Base-by-base conservation (phyloP, 2,113 vertebrate genomes). In the Psittacus erithacus region DNA sequence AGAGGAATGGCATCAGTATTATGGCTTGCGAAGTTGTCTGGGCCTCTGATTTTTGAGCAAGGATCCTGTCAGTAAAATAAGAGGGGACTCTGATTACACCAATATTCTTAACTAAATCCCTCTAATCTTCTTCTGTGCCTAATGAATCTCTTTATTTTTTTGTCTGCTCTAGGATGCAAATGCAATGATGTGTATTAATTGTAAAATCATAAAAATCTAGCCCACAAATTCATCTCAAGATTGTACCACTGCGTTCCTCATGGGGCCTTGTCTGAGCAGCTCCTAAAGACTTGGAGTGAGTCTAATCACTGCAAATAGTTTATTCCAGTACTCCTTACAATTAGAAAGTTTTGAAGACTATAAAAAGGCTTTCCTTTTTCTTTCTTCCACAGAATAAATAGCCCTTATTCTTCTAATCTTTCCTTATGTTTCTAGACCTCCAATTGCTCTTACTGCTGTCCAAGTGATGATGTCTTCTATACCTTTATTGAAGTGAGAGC, bases 91-190 rank as follows among this genome's bases (percentile, higher is more conserved):
- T 67, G 71, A 70, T 76, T 73, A 65, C 52, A 57, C 60, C 76
- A 90, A 25, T 92, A 86, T 78, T 69, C 93, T 88, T 91, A 89
- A 60, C 29, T 87, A 89, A 89, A 86, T 86, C 62, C 65, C 41
- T 44, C 7, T 91, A 86, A 93, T 89, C 64, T 76, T 86, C 63
- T 91, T 78, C 60, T 33, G 13, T 74, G 50, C 57, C 39, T 89
- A 79, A 60, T 57, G 18, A 79, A 84, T 78, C 68, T 86, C 71
- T 69, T 88, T 50, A 81, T 29, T 83, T 63, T 12, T 79, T 88
- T 95, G 62, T 78, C 41, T 85, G 8, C 52, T 82, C 11, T 68
- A 65, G 82, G 27, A 69, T 71, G 27, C 39, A 94, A 87, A 76
- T 68, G 18, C 5, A 79, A 47, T 68, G 8, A 16, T 49, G 11